These are phyloP conservation scores for Hipparchia sbordonii DNA, from an alignment of 2,888 invertebrate genomes.

Conservation along the genomic window DNA sequence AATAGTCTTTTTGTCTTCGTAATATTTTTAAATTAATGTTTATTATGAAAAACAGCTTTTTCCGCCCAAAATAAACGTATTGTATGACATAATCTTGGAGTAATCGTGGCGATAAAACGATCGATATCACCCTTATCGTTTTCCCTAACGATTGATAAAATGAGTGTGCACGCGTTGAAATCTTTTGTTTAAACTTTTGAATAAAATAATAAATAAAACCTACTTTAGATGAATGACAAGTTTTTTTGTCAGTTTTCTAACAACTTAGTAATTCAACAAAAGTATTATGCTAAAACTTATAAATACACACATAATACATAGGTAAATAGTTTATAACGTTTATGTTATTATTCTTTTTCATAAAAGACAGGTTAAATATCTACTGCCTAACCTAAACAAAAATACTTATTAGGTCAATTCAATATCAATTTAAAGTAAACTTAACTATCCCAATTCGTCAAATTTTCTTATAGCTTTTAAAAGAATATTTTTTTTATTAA, in stretches of 20 bases:
- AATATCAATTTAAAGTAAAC: too few species aligned
- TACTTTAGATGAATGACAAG: neutral
- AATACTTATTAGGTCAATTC: too few species aligned
- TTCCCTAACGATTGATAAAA: conserved; percentile 64
- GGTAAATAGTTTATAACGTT: too few species aligned
- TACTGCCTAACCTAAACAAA: neutral
- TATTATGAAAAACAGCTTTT: conserved; percentile 32
- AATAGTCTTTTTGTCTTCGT: neutral
- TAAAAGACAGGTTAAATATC: neutral
- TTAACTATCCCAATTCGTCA: too few species aligned
- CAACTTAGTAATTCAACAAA: neutral
- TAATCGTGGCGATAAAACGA: conserved; percentile 61
- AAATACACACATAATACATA: too few species aligned
- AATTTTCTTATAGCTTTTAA: too few species aligned
- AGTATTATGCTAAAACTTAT: neutral
- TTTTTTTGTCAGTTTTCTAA: neutral
- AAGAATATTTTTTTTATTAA: too few species aligned
- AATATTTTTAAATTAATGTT: neutral
- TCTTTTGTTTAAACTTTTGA: conserved; percentile 62
- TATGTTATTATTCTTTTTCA: too few species aligned
- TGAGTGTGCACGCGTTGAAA: conserved; percentile 71
- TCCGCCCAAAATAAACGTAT: conserved; percentile 54
- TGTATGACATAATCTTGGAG: conserved; percentile 51
- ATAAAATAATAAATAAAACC: conserved; percentile 13
- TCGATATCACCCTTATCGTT: conserved; percentile 66